A percentile compares a stretch with the other conserved stretches of the same genome.
phyloP scores from a whole-genome alignment of 1,140 invertebrate genomes.

The Caenorhabditis inopinata region DNA sequence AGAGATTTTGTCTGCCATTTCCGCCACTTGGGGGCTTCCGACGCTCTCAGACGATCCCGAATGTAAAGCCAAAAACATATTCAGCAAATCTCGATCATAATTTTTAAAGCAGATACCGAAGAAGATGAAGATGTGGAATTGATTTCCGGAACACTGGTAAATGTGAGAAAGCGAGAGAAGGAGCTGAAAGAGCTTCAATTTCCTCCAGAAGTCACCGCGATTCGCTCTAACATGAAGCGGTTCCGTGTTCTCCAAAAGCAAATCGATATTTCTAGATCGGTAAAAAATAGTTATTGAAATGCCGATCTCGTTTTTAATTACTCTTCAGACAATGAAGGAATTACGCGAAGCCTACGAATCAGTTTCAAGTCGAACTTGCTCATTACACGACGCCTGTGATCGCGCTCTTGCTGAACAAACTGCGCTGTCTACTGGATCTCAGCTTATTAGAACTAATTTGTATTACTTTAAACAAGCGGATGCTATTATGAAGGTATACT shows the following conservation, averaged over 20 bases:
- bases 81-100: not conserved
- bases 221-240: constrained; percentile 34
- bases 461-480: constrained; percentile 66
- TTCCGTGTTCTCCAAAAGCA: constrained; percentile 5
- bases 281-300: not conserved
- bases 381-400: constrained; percentile 64
- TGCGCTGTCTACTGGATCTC: constrained; percentile 58
- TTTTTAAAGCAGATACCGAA: not conserved
- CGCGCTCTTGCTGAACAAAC: constrained; percentile 63
- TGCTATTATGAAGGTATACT: constrained; percentile 60
- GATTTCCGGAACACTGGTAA: not conserved
- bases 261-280: constrained; percentile 4
- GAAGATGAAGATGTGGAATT: not conserved
- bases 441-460: constrained; percentile 64
- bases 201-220: constrained; percentile 19
- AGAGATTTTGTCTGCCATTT: constrained; percentile 27
- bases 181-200: not conserved
- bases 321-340: constrained; percentile 55
- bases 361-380: constrained; percentile 61
- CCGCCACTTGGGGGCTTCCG: constrained; percentile 9
- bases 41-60: not conserved
- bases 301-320: not conserved
- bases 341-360: constrained; percentile 54
- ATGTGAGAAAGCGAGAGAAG: constrained; percentile 5
- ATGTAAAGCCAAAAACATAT: not conserved